These are phyloP conservation scores for Cinclus cinclus DNA, from an alignment of 2,113 vertebrate species.

Conservation along the genomic window DNA sequence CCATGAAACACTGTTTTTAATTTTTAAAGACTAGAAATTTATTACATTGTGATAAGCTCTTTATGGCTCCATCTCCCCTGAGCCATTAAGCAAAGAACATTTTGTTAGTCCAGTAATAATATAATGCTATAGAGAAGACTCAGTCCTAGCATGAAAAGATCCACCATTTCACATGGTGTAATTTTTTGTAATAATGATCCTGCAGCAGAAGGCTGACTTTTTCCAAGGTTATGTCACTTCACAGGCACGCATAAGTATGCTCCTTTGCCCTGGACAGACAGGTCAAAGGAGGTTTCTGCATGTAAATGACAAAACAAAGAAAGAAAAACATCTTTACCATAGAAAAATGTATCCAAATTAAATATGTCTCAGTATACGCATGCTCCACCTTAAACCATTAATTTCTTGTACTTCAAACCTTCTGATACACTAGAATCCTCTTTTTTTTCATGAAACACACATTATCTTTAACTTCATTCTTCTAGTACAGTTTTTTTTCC, in stretches of 20 bases:
- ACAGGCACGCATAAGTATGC: neutral
- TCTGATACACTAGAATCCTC: neutral
- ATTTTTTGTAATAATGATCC: neutral
- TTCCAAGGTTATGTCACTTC: neutral
- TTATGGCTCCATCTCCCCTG: neutral
- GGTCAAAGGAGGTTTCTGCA: neutral
- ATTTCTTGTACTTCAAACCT: neutral
- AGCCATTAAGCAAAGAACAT: neutral
- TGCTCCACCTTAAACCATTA: neutral
- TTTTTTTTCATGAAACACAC: neutral
- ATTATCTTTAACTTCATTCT: neutral
- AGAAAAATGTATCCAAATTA: neutral
- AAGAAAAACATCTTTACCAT: neutral
- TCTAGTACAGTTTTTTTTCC: neutral
- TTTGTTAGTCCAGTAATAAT: neutral
- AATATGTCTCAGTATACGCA: neutral
- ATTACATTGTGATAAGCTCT: neutral
- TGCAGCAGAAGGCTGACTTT: neutral
- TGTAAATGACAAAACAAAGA: neutral
- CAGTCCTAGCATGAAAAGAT: neutral
- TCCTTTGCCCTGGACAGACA: neutral
- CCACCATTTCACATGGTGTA: neutral
- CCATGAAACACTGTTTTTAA: slow-evolving; percentile 29
- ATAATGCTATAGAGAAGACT: neutral
- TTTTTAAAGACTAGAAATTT: slow-evolving; percentile 46